phyloP scores from a whole-genome alignment of 2,797 vertebrate genomes.

The Momotus momota region DNA sequence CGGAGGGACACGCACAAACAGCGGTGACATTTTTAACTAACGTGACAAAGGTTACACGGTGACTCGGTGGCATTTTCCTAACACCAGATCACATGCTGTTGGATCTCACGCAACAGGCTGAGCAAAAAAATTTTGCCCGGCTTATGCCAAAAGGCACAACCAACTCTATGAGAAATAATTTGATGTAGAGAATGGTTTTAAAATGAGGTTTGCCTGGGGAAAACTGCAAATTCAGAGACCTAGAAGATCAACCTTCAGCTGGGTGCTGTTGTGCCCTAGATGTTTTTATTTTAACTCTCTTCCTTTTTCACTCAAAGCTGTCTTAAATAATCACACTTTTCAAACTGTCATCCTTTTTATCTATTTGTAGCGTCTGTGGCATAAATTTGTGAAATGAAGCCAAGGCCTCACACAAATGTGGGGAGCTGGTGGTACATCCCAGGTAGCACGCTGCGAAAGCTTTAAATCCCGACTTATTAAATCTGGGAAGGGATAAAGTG shows the following conservation, averaged over 20 bases:
- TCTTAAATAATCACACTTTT: background rate
- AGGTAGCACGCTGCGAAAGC: background rate
- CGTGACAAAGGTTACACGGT: background rate
- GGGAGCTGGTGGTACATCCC: accelerated
- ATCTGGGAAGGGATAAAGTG: background rate
- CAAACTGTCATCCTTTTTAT: background rate
- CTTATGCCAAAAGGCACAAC: background rate
- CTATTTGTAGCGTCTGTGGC: background rate
- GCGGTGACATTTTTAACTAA: background rate
- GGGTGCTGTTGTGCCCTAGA: background rate
- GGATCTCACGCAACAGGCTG: background rate
- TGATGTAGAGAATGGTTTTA: background rate
- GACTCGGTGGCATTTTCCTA: background rate
- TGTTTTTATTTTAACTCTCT: background rate
- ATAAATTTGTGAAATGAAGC: background rate
- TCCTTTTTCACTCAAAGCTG: background rate
- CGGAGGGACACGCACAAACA: too few species aligned
- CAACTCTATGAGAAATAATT: background rate
- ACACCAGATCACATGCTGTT: background rate
- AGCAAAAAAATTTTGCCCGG: background rate
- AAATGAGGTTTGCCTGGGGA: background rate
- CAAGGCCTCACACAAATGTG: too few species aligned
- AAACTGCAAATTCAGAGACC: background rate
- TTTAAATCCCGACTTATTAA: background rate
- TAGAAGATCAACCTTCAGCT: background rate